Evolutionary conservation across 2,888 invertebrate genomes (phyloP).

Genomic region (Augiades crinisus): DNA sequence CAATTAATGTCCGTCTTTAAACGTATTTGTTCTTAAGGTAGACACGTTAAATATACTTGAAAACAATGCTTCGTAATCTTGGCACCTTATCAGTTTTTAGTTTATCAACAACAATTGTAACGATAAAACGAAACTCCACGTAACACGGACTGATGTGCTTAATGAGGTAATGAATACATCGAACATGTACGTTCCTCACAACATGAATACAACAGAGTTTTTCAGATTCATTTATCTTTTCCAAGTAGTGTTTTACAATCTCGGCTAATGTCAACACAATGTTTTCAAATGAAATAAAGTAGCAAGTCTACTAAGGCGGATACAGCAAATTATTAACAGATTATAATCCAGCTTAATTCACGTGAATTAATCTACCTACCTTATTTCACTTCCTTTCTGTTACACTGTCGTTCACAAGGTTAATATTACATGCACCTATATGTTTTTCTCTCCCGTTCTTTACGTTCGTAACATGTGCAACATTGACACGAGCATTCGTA

Average conservation of each 20-base stretch:
- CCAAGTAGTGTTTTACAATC: too few relatives aligned
- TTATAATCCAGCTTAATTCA: constrained; percentile 10
- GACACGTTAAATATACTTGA: constrained; percentile 1
- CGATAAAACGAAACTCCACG: constrained; percentile 12
- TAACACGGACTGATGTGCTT: constrained; percentile 18
- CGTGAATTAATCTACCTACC: constrained; percentile 15
- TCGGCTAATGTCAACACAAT: too few relatives aligned
- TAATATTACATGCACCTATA: constrained; percentile 34
- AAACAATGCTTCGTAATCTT: constrained; percentile 3
- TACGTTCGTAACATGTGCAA: constrained; percentile 34
- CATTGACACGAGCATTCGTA: constrained; percentile 23
- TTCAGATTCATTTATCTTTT: too few relatives aligned
- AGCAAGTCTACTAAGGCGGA: constrained; percentile 12
- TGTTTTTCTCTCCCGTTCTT: constrained; percentile 21
- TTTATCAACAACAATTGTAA: constrained; percentile 22
- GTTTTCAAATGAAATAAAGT: constrained; percentile 10
- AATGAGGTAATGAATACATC: constrained; percentile 15
- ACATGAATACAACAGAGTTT: constrained; percentile 11
- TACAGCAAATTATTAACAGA: neutral
- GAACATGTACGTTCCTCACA: constrained; percentile 6
- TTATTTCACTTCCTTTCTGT: constrained; percentile 12
- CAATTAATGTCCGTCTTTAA: neutral
- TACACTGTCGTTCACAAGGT: constrained; percentile 39
- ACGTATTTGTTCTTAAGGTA: neutral
- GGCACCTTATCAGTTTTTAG: constrained; percentile 13